A percentile compares a stretch with the other conserved stretches of the same genome.
These are phyloP conservation scores for Spisula solida DNA, from an alignment of 2,888 invertebrate genomes.

Conservation along the genomic window DNA sequence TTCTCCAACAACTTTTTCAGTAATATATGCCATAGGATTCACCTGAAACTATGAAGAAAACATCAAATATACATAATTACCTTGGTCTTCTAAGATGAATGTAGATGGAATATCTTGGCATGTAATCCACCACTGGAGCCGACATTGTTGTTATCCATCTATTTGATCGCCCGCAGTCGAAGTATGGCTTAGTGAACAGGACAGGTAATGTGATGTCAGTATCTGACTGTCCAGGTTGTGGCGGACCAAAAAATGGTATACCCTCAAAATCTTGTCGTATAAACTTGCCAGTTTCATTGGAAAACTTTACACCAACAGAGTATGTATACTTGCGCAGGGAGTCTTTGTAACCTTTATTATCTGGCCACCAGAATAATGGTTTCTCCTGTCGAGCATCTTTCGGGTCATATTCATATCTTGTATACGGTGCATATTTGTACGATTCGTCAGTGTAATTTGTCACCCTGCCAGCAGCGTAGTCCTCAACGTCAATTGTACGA, in stretches of 20 bases:
- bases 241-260: conserved; percentile 86
- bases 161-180: conserved; percentile 97
- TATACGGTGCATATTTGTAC: conserved; percentile 92
- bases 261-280: conserved; percentile 79
- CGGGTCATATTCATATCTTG: conserved; percentile 66
- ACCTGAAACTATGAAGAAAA: too few relatives aligned
- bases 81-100: conserved; percentile 85
- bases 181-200: conserved; percentile 97
- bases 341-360: conserved; percentile 93
- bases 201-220: conserved; percentile 92
- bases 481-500: conserved; percentile 92
- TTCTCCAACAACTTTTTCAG: too few relatives aligned
- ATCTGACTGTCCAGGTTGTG: conserved; percentile 86
- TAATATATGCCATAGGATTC: too few relatives aligned
- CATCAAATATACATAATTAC: conserved; percentile 72
- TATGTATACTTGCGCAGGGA: conserved; percentile 83
- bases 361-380: conserved; percentile 93
- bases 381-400: conserved; percentile 59
- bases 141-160: conserved; percentile 98
- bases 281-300: conserved; percentile 85
- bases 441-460: conserved; percentile 96
- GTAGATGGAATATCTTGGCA: conserved; percentile 90
- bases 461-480: conserved; percentile 91
- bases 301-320: conserved; percentile 84
- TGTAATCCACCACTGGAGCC: conserved; percentile 97